Evolutionary conservation across 2,797 vertebrate species (phyloP), one percentile per base, ranked within the genome.

Genomic region (Triplophysa bombifrons): DNA sequence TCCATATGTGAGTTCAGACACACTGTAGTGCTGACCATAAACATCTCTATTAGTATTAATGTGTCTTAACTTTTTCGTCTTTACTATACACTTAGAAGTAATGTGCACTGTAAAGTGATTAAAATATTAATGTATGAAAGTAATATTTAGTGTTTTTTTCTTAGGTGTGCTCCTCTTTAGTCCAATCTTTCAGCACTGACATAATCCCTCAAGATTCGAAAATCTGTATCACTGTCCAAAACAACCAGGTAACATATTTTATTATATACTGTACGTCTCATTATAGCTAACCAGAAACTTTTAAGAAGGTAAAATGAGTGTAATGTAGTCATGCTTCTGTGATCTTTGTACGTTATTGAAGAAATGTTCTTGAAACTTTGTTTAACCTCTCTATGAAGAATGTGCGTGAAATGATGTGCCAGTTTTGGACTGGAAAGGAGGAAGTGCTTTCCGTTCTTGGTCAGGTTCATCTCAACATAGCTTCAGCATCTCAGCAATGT

Each of bases 81-180:
- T 48, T 48, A 48, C 13, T 48, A 14, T 48, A 55, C 55, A 56
- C 55, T 56, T 30, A 2, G 3, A 10, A 38, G 34, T 64, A 64
- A 25, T 27, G 10, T 66, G 7, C 14, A 11, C 34, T 38, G 34
- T 38, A 7, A 38, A 38, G 7, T 38, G 34, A 38, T 38, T 38
- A 0, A 7, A 38, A 38, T 38, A 38, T 38, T 38, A 38, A 27
- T 34, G 65, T 44, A 34, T 63, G 8, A 63, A 34, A 63, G 9
- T 64, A 19, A 64, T 55, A 20, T 41, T 30, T 38, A 72, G 61
- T 60, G 27, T 20, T 38, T 82, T 80, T 80, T 87, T 66, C 14
- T 68, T 82, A 96, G 95, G 85, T 97, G 82, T 97, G 96, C 48
- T 93, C 93, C 19, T 88, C 88, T 50, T 86, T 96, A 68, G 85